Percentiles rank a stretch among this genome's conserved stretches.
These are phyloP conservation scores for Syngnathus rostellatus DNA, from an alignment of 2,797 vertebrate genomes.

Conservation along the genomic window DNA sequence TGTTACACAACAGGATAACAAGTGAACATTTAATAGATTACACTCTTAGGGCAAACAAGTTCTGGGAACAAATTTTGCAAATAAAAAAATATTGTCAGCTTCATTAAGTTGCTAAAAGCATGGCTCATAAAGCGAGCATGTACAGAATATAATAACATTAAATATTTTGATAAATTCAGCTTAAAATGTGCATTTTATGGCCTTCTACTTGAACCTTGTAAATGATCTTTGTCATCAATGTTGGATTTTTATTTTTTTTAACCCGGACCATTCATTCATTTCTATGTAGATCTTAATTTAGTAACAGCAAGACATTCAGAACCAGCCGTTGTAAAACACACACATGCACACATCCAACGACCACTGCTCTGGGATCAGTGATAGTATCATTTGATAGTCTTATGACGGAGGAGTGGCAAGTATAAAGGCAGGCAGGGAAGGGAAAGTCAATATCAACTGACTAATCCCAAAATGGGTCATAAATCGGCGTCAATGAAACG, in stretches of 20 bases:
- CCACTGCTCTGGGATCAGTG: slow-evolving; percentile 32
- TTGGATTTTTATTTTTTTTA: neutral
- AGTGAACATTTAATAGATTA: slow-evolving; percentile 22
- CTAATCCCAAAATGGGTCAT: neutral
- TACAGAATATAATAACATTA: too few species aligned
- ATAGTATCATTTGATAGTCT: slow-evolving; percentile 30
- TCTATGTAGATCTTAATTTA: slow-evolving; percentile 37
- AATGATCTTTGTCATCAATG: neutral
- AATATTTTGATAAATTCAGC: neutral
- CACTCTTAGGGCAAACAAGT: neutral
- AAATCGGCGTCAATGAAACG: neutral
- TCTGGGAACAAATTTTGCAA: neutral
- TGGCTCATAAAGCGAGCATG: too few species aligned
- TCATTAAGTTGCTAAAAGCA: too few species aligned
- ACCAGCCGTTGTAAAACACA: slow-evolving; percentile 54
- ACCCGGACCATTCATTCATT: slow-evolving; percentile 24
- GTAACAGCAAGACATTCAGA: slow-evolving; percentile 32
- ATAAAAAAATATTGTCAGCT: neutral
- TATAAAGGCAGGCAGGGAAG: neutral
- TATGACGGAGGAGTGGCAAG: slow-evolving; percentile 14
- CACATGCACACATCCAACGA: slow-evolving; percentile 27
- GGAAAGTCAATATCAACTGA: neutral
- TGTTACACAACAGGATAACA: slow-evolving; percentile 36
- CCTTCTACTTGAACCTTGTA: neutral
- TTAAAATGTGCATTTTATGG: neutral